Conservation (phyloP, 2,888 invertebrate species). For the Anagyrus pseudococci region DNA sequence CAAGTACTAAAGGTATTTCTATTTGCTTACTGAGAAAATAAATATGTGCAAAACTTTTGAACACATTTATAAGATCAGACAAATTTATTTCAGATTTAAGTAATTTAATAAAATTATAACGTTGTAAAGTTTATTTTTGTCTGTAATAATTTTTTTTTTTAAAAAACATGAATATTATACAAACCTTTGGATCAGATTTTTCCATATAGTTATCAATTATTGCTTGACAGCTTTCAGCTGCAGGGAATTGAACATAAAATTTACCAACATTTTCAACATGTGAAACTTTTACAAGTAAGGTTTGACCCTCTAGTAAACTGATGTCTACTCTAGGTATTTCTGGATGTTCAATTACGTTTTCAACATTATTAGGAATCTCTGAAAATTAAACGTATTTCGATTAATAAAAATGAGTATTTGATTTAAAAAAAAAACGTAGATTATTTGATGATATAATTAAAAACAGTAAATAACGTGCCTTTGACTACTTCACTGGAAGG, state of each 20-base stretch:
- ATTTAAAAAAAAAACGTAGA: background rate
- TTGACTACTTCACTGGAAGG: background rate
- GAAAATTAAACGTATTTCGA: background rate
- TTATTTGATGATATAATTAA: conserved; percentile 3
- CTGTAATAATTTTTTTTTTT: background rate
- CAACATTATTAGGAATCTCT: background rate
- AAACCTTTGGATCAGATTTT: conserved; percentile 49
- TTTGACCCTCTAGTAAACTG: conserved; percentile 61
- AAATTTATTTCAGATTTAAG: too few relatives aligned
- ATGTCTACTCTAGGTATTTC: conserved; percentile 53
- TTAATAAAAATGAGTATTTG: background rate
- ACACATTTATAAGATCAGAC: too few relatives aligned
- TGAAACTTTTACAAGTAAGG: conserved; percentile 59
- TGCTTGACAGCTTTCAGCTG: conserved; percentile 51
- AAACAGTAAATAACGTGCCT: conserved; percentile 4
- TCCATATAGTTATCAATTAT: conserved; percentile 50
- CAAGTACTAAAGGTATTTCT: too few relatives aligned
- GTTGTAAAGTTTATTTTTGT: background rate
- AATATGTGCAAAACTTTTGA: too few relatives aligned
- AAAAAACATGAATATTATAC: conserved; percentile 20
- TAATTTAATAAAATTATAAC: too few relatives aligned
- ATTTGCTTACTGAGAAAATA: too few relatives aligned
- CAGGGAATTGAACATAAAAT: conserved; percentile 62
- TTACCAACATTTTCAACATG: conserved; percentile 59
- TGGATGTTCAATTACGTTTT: conserved; percentile 2